Conservation (phyloP, 2,888 invertebrate species). For the Cyrtodaria siliqua region DNA sequence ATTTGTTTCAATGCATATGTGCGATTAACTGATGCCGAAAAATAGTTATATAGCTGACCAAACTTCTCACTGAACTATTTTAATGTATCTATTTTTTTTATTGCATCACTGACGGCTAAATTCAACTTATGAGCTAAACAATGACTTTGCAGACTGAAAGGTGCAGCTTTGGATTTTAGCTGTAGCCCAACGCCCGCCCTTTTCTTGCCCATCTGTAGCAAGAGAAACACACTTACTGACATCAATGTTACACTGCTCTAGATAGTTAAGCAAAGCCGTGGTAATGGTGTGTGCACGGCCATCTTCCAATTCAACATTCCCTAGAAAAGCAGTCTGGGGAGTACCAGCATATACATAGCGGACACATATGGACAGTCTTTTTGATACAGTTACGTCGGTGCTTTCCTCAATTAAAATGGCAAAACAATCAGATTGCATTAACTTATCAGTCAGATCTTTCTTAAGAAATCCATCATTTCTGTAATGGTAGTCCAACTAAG, state of each 20-base stretch:
- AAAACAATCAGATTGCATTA: constrained; percentile 22
- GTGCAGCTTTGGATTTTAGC: constrained; percentile 25
- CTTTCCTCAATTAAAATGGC: constrained; percentile 50
- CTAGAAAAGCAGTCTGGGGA: constrained; percentile 15
- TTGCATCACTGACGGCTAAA: constrained; percentile 45
- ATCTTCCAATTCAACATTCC: neutral
- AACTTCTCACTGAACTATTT: constrained; percentile 48
- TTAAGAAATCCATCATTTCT: constrained; percentile 13
- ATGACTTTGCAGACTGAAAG: constrained; percentile 32
- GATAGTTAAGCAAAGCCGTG: neutral
- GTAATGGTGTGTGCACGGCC: neutral
- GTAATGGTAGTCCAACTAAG: constrained; percentile 23
- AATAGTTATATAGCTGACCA: constrained; percentile 38
- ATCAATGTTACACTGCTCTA: neutral
- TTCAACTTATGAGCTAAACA: constrained; percentile 44
- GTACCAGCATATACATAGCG: constrained; percentile 16
- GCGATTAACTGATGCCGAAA: constrained; percentile 36
- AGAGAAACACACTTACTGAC: constrained; percentile 6
- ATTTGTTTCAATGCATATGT: constrained; percentile 37
- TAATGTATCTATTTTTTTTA: constrained; percentile 40
- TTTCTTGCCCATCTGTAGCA: constrained; percentile 13
- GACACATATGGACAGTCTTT: constrained; percentile 43
- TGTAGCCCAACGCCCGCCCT: constrained; percentile 46
- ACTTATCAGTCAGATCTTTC: constrained; percentile 17
- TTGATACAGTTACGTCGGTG: constrained; percentile 37